Percentiles rank a stretch among this genome's conserved stretches.
These are phyloP conservation scores for Drosophila pandora DNA, from an alignment of 1,140 invertebrate genomes.

Conservation along the genomic window DNA sequence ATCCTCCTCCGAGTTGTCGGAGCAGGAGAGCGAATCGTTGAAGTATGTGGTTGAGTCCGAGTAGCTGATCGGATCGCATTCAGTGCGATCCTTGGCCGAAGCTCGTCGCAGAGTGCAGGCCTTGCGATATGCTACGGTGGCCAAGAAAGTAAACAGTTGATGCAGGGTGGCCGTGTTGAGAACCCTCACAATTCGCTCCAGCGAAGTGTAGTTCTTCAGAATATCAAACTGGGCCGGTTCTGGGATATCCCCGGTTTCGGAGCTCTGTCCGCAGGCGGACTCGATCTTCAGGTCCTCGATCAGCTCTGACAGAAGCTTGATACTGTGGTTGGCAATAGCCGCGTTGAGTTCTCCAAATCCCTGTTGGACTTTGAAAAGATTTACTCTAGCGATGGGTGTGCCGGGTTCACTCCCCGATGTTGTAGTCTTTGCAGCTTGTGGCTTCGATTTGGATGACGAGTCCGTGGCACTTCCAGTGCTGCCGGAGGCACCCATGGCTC, in stretches of 20 bases:
- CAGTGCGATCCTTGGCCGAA: constrained; percentile 91
- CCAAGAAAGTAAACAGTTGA: constrained; percentile 93
- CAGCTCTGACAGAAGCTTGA: constrained; percentile 87
- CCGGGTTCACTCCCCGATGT: constrained; percentile 35
- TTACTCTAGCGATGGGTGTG: constrained; percentile 79
- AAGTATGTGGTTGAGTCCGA: constrained; percentile 97
- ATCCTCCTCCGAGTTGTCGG: constrained; percentile 95
- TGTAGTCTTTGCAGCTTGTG: constrained; percentile 31
- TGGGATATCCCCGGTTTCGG: constrained; percentile 78
- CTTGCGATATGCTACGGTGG: constrained; percentile 95
- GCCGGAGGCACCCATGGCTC: constrained; percentile 84
- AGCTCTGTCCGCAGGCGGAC: constrained; percentile 85
- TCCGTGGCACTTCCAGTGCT: constrained; percentile 35
- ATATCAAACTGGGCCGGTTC: constrained; percentile 84
- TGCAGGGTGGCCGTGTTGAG: constrained; percentile 86
- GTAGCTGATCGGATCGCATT: constrained; percentile 90
- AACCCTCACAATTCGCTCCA: constrained; percentile 84
- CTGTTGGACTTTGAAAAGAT: constrained; percentile 86
- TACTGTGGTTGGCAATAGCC: constrained; percentile 90
- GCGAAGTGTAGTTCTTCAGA: constrained; percentile 84
- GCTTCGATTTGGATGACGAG: constrained; percentile 16
- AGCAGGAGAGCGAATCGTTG: constrained; percentile 95
- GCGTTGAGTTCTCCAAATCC: constrained; percentile 93
- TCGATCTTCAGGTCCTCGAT: constrained; percentile 89
- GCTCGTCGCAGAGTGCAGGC: constrained; percentile 92